Conservation (phyloP, 2,888 invertebrate species). For the Aphidius colemani region DNA sequence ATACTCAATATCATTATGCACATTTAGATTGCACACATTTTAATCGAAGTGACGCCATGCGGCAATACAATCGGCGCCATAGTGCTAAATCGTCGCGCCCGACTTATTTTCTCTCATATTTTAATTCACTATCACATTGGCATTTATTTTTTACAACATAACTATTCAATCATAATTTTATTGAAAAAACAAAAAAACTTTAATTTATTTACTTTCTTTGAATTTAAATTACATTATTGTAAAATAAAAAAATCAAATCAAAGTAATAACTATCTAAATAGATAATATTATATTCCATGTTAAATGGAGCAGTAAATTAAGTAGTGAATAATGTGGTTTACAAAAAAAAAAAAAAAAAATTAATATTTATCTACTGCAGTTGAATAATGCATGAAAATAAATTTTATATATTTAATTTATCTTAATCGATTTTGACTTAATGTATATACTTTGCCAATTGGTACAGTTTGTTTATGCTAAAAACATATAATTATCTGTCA, state of each 20-base stretch:
- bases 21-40: slow-evolving; percentile 57
- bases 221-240: too few relatives aligned
- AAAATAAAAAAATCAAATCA: not conserved
- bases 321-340: slow-evolving; percentile 31
- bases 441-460: too few relatives aligned
- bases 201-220: not conserved
- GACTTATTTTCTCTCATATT: slow-evolving; percentile 21
- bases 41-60: slow-evolving; percentile 58
- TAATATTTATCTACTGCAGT: not conserved
- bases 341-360: too few relatives aligned
- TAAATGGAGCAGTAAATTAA: slow-evolving; percentile 34
- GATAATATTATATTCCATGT: slow-evolving; percentile 12
- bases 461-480: too few relatives aligned
- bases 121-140: slow-evolving; percentile 3
- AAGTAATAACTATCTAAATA: not conserved
- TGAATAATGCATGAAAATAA: slow-evolving; percentile 30
- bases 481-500: too few relatives aligned
- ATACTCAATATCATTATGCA: slow-evolving; percentile 48
- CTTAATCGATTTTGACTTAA: too few relatives aligned
- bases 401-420: too few relatives aligned
- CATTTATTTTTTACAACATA: too few relatives aligned
- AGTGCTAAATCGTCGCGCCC: slow-evolving; percentile 52
- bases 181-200: too few relatives aligned
- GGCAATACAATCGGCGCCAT: slow-evolving; percentile 58
- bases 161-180: too few relatives aligned